Base-by-base conservation (phyloP, 2,888 invertebrate species). In the Mesoligia furuncula region DNA sequence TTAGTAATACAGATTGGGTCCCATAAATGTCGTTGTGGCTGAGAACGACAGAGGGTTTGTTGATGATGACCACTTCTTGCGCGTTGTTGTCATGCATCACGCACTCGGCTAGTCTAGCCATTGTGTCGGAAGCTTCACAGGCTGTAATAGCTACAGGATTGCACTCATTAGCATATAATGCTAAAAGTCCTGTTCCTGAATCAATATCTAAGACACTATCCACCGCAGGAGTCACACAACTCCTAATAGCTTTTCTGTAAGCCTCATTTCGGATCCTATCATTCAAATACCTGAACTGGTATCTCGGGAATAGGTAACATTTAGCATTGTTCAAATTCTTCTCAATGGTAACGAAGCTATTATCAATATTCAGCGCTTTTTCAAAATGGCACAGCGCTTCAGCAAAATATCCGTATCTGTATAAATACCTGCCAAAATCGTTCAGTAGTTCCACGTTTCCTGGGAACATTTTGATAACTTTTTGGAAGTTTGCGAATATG, bases 131-230 rank as follows among this genome's bases (percentile, higher is more conserved):
- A 17, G 73, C 48, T 36, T 84, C 87, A 20, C 83, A 85, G 0
- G 77, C 84, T 11, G 73, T 68, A 7, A 81, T 70, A 13, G 65
- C 71, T n/a, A 93, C 90, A 5, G 97, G 97, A 24, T 96, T 96
- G 70, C 95, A 94, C 84, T 95, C 93, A 27, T 90, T 93, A 4
- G 98, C 97, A 91, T 97, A 97, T 80, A 98, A 91, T 86, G 98
- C 97, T 57, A 98, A 93, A 48, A 98, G 79, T 39, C 84, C 88
- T 9, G 82, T 71, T 0, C 82, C 83, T 1, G 80, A 59, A 57
- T 85, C 80, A 24, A 85, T 81, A 65, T 84, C 69, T 15, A 88
- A 17, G 13, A 88, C 86, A 20, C 75, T 83, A 27, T 88, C 87
- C 31, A 67, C 64, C 7, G 61, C 59, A 11, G 79, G 66, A 36